Conservation (phyloP, 2,113 vertebrate genomes). For the Urocitellus parryii region DNA sequence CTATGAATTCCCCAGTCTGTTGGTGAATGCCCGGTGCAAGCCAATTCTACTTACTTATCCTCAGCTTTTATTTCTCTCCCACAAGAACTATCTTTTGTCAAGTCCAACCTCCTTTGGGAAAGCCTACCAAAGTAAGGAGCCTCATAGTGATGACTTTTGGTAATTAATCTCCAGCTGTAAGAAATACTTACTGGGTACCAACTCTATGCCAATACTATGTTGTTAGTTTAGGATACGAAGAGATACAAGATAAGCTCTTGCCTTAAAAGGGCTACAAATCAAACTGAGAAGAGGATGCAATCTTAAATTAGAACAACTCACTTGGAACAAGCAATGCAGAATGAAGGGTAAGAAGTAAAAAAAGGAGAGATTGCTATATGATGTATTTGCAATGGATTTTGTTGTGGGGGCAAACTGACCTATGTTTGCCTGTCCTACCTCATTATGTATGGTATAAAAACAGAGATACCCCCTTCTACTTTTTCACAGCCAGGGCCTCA, state of each 20-base stretch:
- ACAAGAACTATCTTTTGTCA: neutral
- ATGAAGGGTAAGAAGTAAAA: neutral
- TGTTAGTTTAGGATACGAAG: neutral
- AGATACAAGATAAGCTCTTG: neutral
- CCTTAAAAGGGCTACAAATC: neutral
- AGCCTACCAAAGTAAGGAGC: neutral
- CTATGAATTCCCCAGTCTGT: neutral
- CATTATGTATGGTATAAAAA: neutral
- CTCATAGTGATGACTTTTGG: neutral
- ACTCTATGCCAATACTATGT: neutral
- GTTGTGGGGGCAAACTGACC: neutral
- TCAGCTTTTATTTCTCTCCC: constrained; percentile 3
- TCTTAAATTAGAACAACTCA: neutral
- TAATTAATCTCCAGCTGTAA: constrained; percentile 14
- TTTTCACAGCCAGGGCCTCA: neutral
- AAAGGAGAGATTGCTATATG: neutral
- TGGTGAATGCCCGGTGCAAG: neutral
- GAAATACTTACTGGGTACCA: neutral
- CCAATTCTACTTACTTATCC: neutral
- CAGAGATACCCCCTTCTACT: neutral
- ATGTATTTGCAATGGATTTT: neutral
- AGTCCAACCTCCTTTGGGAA: neutral
- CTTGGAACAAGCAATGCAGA: neutral
- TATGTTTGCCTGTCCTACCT: neutral
- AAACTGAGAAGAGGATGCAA: neutral